These are phyloP conservation scores for Aleiodes leptofemur DNA, from an alignment of 2,888 invertebrate species.

Conservation along the genomic window DNA sequence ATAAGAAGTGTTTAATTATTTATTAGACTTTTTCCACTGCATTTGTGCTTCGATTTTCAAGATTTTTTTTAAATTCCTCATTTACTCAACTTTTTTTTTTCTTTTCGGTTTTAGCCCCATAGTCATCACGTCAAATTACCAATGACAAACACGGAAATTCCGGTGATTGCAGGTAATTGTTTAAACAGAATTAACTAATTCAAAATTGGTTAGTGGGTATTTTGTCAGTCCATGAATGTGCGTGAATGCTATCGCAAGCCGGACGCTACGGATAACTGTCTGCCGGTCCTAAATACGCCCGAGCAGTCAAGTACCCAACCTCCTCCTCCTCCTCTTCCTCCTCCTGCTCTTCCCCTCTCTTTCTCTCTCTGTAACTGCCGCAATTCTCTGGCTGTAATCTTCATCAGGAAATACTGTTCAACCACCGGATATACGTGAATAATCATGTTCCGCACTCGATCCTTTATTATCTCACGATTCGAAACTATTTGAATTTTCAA, in stretches of 20 bases:
- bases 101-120: neutral
- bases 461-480: conserved; percentile 25
- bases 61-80: neutral
- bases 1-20: too few relatives aligned
- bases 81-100: neutral
- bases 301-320: conserved; percentile 46
- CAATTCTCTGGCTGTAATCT: conserved; percentile 42
- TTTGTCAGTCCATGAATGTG: conserved; percentile 33
- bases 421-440: conserved; percentile 44
- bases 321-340: neutral
- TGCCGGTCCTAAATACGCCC: conserved; percentile 51
- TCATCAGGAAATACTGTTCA: conserved; percentile 37
- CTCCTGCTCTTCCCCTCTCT: neutral
- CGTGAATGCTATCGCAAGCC: conserved; percentile 55
- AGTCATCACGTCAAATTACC: conserved; percentile 20
- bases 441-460: conserved; percentile 29
- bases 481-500: conserved; percentile 16
- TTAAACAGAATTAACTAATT: conserved; percentile 40
- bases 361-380: too few relatives aligned
- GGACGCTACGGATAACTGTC: conserved; percentile 56
- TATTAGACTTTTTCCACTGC: neutral
- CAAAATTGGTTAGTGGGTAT: conserved; percentile 36
- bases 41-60: neutral
- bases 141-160: conserved; percentile 51
- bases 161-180: conserved; percentile 42